Evolutionary conservation across 2,888 invertebrate genomes (phyloP), one percentile per base, ranked within the genome.

Genomic region (Thereva nobilitata): DNA sequence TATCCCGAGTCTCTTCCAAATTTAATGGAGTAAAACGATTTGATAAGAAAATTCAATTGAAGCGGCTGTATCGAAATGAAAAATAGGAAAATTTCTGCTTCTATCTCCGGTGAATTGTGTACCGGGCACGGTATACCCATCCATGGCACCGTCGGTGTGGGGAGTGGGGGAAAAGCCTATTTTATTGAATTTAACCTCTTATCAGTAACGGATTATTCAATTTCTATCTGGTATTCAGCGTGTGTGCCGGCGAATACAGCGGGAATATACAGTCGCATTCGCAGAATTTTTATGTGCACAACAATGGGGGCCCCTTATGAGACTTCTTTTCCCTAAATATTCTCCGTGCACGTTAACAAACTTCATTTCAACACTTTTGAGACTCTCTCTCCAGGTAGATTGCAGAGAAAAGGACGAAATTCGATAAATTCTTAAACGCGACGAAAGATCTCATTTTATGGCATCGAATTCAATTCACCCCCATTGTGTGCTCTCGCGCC

Each of bases 151-250:
- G n/a, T n/a, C n/a, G 41, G 5, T 23, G 23, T 12, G 40, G 37
- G 49, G 61, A 61, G 50, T 61, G 38, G 40, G 64, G 55, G 49
- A 47, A 55, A 65, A 54, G 65, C 65, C 65, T 65, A 65, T 65
- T 65, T 65, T 49, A 65, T 65, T 65, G 56, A 65, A 65, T 65
- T 65, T 65, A 65, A 56, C 65, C 35, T 65, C 65, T 65, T 65
- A 65, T 65, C 65, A 65, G 55, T 65, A 56, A 65, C 65, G 65
- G 65, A 65, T 65, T 65, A 65, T 65, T 65, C 65, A 65, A 65
- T 65, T 65, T 65, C 65, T 55, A 55, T 64, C 55, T 65, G 53
- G 23, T 47, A 65, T 65, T 56, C 65, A 56, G 9, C 56, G 44
- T 56, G 47, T 55, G 47, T 55, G 55, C 63, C 34, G 35, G 42